Conservation (phyloP, 2,888 invertebrate species). For the Artemia sinica region DNA sequence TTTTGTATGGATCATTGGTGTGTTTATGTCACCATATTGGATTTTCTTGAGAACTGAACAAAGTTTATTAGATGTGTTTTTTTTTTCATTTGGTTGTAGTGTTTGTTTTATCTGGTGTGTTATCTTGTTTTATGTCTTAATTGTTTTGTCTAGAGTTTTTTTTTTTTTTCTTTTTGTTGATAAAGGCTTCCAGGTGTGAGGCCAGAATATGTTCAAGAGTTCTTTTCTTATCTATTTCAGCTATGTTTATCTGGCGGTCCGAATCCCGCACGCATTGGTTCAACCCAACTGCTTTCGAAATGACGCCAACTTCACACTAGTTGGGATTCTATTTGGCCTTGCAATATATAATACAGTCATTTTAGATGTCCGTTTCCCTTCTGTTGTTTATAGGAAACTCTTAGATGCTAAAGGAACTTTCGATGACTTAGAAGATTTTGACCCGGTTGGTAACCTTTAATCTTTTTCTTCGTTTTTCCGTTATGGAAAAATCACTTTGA, state of each 20-base stretch:
- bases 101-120: too few species aligned
- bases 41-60: too few species aligned
- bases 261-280: constrained; percentile 55
- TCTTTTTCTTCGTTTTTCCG: constrained; percentile 16
- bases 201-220: too few species aligned
- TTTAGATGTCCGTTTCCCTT: constrained; percentile 80
- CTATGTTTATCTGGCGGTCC: constrained; percentile 40
- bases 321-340: constrained; percentile 79
- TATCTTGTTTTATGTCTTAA: too few species aligned
- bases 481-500: constrained; percentile 14
- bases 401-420: constrained; percentile 76
- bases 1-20: too few species aligned
- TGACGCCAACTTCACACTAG: constrained; percentile 80
- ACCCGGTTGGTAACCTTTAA: constrained; percentile 45
- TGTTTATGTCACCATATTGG: too few species aligned
- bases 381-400: constrained; percentile 83
- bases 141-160: too few species aligned
- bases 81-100: too few species aligned
- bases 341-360: constrained; percentile 94
- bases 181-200: too few species aligned
- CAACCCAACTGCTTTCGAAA: constrained; percentile 84
- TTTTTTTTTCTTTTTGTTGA: too few species aligned
- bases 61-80: too few species aligned
- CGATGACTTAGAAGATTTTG: constrained; percentile 71
- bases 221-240: constrained; percentile 28